Evolutionary conservation across 1,140 invertebrate species (phyloP).

Genomic region (Dreissena rostriformis): DNA sequence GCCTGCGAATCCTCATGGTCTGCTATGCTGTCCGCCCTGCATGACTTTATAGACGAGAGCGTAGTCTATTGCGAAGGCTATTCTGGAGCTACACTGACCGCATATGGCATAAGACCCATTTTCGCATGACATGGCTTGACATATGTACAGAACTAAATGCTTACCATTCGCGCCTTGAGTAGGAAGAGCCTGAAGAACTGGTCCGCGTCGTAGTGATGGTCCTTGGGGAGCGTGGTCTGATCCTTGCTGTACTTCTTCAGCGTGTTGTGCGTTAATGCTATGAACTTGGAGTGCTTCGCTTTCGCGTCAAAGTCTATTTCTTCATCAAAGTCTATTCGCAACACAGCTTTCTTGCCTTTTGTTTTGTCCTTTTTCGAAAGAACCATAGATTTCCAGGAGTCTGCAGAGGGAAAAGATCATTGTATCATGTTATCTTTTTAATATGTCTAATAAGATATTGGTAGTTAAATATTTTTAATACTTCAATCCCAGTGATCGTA

Average conservation of each 20-base stretch:
- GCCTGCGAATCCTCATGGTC: too few species aligned
- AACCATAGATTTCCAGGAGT: constrained; percentile 12
- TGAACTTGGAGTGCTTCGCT: constrained; percentile 76
- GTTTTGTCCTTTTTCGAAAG: constrained; percentile 57
- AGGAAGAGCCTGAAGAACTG: constrained; percentile 79
- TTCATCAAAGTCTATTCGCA: constrained; percentile 74
- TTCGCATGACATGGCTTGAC: background rate
- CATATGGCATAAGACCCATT: too few species aligned
- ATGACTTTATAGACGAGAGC: too few species aligned
- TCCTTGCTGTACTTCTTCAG: constrained; percentile 80
- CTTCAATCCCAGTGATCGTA: too few species aligned
- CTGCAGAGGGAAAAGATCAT: background rate
- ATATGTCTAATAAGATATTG: too few species aligned
- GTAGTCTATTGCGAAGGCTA: too few species aligned
- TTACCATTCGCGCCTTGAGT: constrained; percentile 74
- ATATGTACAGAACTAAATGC: background rate
- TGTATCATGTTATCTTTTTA: too few species aligned
- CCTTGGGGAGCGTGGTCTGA: constrained; percentile 81
- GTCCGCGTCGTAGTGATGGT: constrained; percentile 81
- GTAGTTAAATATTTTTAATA: too few species aligned
- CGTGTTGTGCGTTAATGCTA: constrained; percentile 78
- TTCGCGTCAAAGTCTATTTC: constrained; percentile 71
- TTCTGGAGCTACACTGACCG: too few species aligned
- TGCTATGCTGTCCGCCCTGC: too few species aligned
- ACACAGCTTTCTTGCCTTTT: constrained; percentile 72